Evolutionary conservation across 2,888 invertebrate genomes (phyloP), one percentile per base, ranked within the genome.

Genomic region (Cheilosia impressa): DNA sequence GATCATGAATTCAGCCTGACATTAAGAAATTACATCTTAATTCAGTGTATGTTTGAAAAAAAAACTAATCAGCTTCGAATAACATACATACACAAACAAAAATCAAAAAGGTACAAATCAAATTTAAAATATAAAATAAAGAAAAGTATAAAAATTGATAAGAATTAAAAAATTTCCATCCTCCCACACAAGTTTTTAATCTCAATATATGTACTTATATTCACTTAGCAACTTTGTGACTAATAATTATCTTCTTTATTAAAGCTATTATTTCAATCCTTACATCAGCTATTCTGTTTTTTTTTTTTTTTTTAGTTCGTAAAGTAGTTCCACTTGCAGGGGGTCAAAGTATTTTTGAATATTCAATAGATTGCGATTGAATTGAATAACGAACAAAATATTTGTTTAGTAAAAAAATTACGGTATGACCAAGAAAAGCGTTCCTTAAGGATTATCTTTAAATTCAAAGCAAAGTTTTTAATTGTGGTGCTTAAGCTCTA

Each of bases 181-280:
- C 68, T 68, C 77, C 68, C 77, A 77, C 77, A 77, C 52, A 76
- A 52, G 24, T 22, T n/a, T 58, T 66, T 76, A 66, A 66, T 76
- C 66, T 68, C n/a, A 66, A 52, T 22, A 52, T 24, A 2, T 22
- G 22, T 19, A 52, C 34, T 52, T 55, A 43, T 31, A 24, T 38
- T 47, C 62, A 50, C 47, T n/a, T 41, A 58, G 31, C 15, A 34
- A 45, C 57, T 45, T 69, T 69, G 31, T 45, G 69, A 55, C 57
- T 38, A 71, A 38, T 38, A 19, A 34, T 17, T 34, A 4, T 31
- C 38, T 27, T 10, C 2, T 19, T 47, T 31, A n/a, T 22, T 55
- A n/a, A 27, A 27, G n/a, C 10, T 31, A 55, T 34, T 52, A 24
- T 9, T 22, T 34, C 24, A 22, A 58, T 71, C 58, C 58, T 58